Evolutionary conservation across 2,113 vertebrate species (phyloP), one percentile per base, ranked within the genome.

Genomic region (Phainopepla nitens): DNA sequence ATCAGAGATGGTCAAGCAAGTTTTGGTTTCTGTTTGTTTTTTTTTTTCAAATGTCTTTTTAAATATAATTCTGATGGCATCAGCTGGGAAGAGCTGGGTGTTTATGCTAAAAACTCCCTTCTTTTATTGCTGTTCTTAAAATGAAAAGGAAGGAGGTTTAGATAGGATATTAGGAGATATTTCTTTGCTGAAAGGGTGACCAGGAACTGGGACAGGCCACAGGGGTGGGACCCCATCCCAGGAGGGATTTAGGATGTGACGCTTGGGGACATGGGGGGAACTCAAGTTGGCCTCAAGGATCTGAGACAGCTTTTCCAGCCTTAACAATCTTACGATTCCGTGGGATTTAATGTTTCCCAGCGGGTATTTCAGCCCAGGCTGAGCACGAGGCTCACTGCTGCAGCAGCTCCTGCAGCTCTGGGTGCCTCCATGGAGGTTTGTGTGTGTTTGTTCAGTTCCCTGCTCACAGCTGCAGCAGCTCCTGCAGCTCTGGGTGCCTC

Each of bases 301-400:
- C 14, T 21, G 13, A 1, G 19, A 2, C 29, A 39, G 23, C 51
- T 87, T 27, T 28, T 44, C 54, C 73, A 45, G 2, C 64, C 19
- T 6, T 9, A 2, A 3, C 0, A 2, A 13, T 13, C 6, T 33
- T 33, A 5, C 2, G 0, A 5, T 7, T 22, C 15, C 6, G 0
- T 1, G 21, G 10, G 11, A 6, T 17, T 2, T 1, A 0, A 0
- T 0, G 0, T n/a, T 53, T 53, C 33, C 1, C 24, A 19, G 25
- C 2, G 41, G 7, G 5, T 2, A 1, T 19, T 76, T 29, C 36
- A 4, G 11, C 1, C 1, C 19, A 0, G 18, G 1, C 0, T 17
- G 8, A 62, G 33, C 20, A 5, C 0, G 4, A 12, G 25, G 44
- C 60, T 29, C 2, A 0, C 2, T 25, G 53, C 62, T 36, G n/a